A percentile compares a stretch with the other conserved stretches of the same genome.
These are phyloP conservation scores for Peromyscus eremicus DNA, from an alignment of 2,797 vertebrate genomes.

Conservation along the genomic window DNA sequence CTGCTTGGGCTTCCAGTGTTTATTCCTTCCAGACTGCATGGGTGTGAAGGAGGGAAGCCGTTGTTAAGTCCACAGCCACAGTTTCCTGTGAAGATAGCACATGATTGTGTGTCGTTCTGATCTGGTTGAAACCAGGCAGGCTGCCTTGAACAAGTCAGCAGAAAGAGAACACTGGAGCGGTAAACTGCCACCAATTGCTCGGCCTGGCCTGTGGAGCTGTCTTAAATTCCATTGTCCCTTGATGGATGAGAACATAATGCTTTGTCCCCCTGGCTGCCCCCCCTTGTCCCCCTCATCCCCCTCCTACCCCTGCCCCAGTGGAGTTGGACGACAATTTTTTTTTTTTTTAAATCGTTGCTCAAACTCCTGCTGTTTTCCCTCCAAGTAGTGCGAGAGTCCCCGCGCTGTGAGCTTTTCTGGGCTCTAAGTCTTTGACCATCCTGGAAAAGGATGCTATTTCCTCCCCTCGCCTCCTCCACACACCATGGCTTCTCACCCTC, in stretches of 20 bases:
- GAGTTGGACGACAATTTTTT: neutral
- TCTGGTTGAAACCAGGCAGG: conserved; percentile 14
- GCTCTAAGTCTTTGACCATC: neutral
- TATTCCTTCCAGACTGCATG: conserved; percentile 62
- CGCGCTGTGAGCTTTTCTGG: neutral
- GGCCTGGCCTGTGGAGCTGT: neutral
- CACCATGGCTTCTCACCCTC: neutral
- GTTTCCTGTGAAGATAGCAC: neutral
- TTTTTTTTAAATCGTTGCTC: neutral
- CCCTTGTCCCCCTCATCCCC: neutral
- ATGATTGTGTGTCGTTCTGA: neutral
- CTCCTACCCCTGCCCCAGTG: rapidly evolving
- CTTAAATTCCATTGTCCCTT: neutral
- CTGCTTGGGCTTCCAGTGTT: neutral
- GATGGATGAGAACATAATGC: neutral
- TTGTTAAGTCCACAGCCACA: neutral
- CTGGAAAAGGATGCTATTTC: neutral
- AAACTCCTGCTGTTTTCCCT: neutral
- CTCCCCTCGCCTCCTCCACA: neutral
- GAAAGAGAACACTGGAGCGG: neutral
- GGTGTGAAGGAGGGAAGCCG: neutral
- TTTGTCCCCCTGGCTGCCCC: neutral
- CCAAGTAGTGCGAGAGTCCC: neutral
- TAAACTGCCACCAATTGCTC: neutral
- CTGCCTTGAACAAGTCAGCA: neutral